These are phyloP conservation scores for Tolmerus cingulatus DNA, from an alignment of 2,888 invertebrate genomes.

Conservation along the genomic window DNA sequence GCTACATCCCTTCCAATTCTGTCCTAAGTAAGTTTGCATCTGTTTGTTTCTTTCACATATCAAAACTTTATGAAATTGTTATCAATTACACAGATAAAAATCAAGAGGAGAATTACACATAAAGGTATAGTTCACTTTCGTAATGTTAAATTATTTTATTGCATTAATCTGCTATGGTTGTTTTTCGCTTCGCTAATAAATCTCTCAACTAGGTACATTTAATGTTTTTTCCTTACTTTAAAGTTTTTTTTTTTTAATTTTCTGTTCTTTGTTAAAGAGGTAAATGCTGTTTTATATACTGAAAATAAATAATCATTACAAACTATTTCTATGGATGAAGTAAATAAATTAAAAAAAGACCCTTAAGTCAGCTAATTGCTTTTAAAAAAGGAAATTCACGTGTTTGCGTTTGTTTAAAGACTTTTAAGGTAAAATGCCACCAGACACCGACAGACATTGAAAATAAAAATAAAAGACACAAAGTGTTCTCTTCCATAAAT, in stretches of 20 bases:
- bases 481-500: slow-evolving; percentile 2
- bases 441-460: slow-evolving; percentile 21
- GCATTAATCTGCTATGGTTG: slow-evolving; percentile 39
- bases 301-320: slow-evolving; percentile 38
- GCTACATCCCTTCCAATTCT: slow-evolving; percentile 19
- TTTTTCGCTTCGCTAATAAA: slow-evolving; percentile 47
- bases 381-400: not conserved
- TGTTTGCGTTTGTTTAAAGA: not conserved
- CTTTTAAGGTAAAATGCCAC: slow-evolving; percentile 22
- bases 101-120: slow-evolving; percentile 48
- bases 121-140: slow-evolving; percentile 46
- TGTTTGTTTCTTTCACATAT: slow-evolving; percentile 17
- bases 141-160: slow-evolving; percentile 44
- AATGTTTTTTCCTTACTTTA: slow-evolving; percentile 47
- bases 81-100: slow-evolving; percentile 49
- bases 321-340: slow-evolving; percentile 28
- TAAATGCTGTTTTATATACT: slow-evolving; percentile 48
- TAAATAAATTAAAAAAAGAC: slow-evolving; percentile 17
- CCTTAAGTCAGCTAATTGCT: not conserved
- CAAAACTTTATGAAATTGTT: slow-evolving; percentile 31
- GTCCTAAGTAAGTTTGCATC: not conserved
- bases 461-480: slow-evolving; percentile 9
- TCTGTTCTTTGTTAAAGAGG: slow-evolving; percentile 48
- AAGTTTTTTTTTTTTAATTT: slow-evolving; percentile 40
- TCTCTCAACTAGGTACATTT: slow-evolving; percentile 52